Conservation (phyloP, 2,888 invertebrate genomes). For the Drosophila pseudotalamancana region DNA sequence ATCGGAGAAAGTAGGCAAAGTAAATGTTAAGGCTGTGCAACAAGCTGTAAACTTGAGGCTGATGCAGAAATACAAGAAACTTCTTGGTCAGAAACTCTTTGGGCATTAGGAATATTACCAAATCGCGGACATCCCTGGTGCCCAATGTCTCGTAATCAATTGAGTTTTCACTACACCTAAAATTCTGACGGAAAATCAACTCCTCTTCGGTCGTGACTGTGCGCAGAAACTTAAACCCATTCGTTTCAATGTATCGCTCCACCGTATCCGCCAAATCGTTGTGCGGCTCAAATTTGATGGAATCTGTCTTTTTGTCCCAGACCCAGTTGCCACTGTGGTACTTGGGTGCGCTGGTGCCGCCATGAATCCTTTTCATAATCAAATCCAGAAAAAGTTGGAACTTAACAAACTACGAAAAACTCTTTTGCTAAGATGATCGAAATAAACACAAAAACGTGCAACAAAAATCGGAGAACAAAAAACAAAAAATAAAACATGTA, state of each 20-base stretch:
- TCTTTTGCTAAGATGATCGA: not conserved
- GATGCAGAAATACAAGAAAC: slow-evolving; percentile 81
- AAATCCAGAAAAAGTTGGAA: too few species aligned
- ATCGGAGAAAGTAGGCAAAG: slow-evolving; percentile 82
- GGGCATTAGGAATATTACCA: slow-evolving; percentile 81
- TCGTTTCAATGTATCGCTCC: slow-evolving; percentile 61
- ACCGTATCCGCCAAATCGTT: slow-evolving; percentile 36
- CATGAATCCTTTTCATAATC: slow-evolving; percentile 75
- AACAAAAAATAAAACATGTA: not conserved
- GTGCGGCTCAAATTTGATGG: slow-evolving; percentile 63
- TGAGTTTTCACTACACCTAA: slow-evolving; percentile 52
- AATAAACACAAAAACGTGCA: not conserved
- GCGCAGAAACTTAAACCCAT: slow-evolving; percentile 72
- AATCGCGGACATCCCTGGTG: slow-evolving; percentile 80
- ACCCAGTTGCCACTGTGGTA: slow-evolving; percentile 79
- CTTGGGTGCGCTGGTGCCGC: slow-evolving; percentile 67
- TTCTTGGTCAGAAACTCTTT: slow-evolving; percentile 66
- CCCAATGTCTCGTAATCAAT: slow-evolving; percentile 76
- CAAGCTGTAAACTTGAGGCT: slow-evolving; percentile 68
- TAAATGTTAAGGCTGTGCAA: slow-evolving; percentile 81
- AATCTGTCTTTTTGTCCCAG: slow-evolving; percentile 70
- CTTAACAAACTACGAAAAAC: not conserved
- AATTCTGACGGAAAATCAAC: slow-evolving; percentile 76
- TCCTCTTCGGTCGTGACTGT: slow-evolving; percentile 80
- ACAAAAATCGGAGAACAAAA: not conserved